Conservation (phyloP, 2,113 vertebrate genomes). For the Corapipo altera region DNA sequence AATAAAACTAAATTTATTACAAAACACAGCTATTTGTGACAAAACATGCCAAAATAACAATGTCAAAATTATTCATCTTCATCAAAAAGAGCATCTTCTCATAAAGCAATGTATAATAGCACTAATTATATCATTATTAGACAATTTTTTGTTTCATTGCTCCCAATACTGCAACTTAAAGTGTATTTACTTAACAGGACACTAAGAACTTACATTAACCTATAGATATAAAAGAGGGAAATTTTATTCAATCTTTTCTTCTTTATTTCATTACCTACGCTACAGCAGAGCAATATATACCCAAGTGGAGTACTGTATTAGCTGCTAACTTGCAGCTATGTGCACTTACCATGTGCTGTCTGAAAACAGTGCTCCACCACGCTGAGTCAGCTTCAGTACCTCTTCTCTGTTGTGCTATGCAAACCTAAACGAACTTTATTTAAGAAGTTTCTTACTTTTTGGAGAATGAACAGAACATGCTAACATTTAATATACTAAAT, state of each 20-base stretch:
- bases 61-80: neutral
- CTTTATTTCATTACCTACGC: constrained; percentile 1
- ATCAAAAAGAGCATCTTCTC: neutral
- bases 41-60: neutral
- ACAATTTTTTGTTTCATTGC: neutral
- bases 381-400: neutral
- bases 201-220: neutral
- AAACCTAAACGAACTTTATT: neutral
- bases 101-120: neutral
- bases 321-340: constrained; percentile 17
- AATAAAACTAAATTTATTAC: neutral
- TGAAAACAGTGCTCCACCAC: neutral
- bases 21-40: neutral
- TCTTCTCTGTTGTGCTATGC: neutral
- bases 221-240: neutral
- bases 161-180: neutral
- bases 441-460: neutral
- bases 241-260: neutral
- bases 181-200: neutral
- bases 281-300: neutral
- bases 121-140: neutral
- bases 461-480: neutral
- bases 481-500: neutral
- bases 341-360: neutral
- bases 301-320: neutral